A percentile compares a stretch with the other conserved stretches of the same genome.
Evolutionary conservation across 2,888 invertebrate genomes (phyloP).

Genomic region (Tetramorium bicarinatum): DNA sequence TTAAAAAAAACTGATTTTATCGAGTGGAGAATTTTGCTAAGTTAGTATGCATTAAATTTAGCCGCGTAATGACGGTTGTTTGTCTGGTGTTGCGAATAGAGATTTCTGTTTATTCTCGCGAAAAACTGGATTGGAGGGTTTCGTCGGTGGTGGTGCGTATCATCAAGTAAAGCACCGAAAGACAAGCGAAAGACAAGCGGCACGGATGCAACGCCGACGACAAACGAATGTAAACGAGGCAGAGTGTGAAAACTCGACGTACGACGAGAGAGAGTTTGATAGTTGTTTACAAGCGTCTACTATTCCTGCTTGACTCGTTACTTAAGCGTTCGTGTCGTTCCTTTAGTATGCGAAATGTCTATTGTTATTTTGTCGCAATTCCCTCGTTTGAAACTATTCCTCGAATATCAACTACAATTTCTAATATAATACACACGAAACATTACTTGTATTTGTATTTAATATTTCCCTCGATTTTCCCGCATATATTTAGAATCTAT

Average conservation of each 20-base stretch:
- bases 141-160: conserved; percentile 27
- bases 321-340: conserved; percentile 50
- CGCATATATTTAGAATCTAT: not conserved
- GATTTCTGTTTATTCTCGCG: conserved; percentile 39
- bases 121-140: conserved; percentile 67
- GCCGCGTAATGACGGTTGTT: not conserved
- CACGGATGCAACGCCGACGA: conserved; percentile 60
- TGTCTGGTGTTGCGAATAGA: not conserved
- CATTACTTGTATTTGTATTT: not conserved
- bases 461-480: not conserved
- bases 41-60: conserved; percentile 11
- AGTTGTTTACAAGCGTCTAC: conserved; percentile 75
- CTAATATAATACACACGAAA: not conserved
- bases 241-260: conserved; percentile 71
- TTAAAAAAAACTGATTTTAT: not conserved
- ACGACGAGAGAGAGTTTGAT: conserved; percentile 76
- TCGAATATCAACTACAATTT: conserved; percentile 23
- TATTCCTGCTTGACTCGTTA: conserved; percentile 62
- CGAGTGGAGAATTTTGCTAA: not conserved
- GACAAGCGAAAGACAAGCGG: conserved; percentile 60
- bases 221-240: conserved; percentile 76
- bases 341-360: conserved; percentile 47
- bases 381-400: conserved; percentile 17
- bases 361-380: conserved; percentile 45
- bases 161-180: conserved; percentile 60